Percentiles rank a stretch among this genome's conserved stretches.
phyloP scores from a whole-genome alignment of 2,797 vertebrate genomes.

The Falco columbarius region DNA sequence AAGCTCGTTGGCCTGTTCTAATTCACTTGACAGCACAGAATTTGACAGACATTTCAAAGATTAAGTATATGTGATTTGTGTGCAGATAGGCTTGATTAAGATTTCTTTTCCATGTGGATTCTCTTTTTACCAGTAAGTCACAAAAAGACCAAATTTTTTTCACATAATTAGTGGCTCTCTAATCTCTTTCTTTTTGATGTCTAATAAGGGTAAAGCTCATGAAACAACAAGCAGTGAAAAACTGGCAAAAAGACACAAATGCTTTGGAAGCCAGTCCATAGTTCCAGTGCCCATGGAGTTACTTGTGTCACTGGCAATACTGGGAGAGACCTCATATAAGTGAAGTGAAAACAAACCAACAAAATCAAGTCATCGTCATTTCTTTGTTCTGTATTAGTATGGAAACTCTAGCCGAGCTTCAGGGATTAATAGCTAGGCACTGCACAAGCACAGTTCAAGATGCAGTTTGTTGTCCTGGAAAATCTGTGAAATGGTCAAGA shows the following conservation, averaged over 20 bases:
- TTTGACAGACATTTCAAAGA: background rate
- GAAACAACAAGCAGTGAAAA: background rate
- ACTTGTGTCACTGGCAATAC: background rate
- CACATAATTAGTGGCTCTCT: background rate
- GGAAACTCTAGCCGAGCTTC: background rate
- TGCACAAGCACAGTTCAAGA: background rate
- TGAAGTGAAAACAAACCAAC: background rate
- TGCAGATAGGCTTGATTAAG: background rate
- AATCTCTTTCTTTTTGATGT: slow-evolving; percentile 13
- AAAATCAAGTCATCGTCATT: background rate
- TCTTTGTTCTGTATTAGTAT: background rate
- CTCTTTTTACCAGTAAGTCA: background rate
- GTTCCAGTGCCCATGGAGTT: background rate
- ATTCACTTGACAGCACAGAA: background rate
- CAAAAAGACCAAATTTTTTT: background rate
- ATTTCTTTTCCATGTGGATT: background rate
- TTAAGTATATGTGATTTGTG: background rate
- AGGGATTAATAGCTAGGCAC: background rate
- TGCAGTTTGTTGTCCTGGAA: background rate
- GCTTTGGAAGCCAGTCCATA: background rate
- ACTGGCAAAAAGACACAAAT: background rate
- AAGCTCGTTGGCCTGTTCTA: background rate
- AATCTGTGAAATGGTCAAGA: background rate
- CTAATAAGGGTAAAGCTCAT: background rate
- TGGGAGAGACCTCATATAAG: background rate